Conservation (phyloP, 2,797 vertebrate genomes). For the Chiroxiphia lanceolata region DNA sequence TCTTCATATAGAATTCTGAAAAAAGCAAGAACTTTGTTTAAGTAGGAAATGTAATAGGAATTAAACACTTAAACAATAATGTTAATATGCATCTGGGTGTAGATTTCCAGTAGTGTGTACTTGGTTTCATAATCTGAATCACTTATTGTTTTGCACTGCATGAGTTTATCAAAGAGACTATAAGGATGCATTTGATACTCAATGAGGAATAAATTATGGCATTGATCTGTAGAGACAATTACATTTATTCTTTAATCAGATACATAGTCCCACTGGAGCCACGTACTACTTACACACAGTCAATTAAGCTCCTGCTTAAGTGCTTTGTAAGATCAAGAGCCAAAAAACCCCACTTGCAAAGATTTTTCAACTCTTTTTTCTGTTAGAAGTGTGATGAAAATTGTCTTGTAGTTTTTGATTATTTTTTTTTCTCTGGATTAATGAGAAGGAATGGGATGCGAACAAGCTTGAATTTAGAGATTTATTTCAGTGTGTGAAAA, state of each 20-base stretch:
- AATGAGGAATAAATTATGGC: not conserved
- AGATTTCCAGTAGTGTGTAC: not conserved
- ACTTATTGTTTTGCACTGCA: not conserved
- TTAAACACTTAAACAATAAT: not conserved
- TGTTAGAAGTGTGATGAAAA: not conserved
- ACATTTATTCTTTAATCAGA: slow-evolving; percentile 8
- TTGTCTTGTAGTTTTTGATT: not conserved
- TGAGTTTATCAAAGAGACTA: not conserved
- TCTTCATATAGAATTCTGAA: not conserved
- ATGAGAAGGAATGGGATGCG: not conserved
- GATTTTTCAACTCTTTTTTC: not conserved
- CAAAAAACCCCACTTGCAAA: not conserved
- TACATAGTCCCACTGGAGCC: not conserved
- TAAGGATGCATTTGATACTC: not conserved
- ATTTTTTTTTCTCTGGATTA: not conserved
- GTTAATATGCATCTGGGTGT: not conserved
- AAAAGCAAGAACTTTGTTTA: not conserved
- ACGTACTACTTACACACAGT: not conserved
- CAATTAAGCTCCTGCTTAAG: slow-evolving; percentile 16
- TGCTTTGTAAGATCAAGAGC: not conserved
- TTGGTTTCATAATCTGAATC: not conserved
- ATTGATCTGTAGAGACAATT: slow-evolving; percentile 13
- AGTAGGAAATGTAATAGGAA: not conserved
- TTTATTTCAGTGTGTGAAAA: not conserved
- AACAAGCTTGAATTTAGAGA: not conserved